Percentiles rank a stretch among this genome's conserved stretches.
phyloP scores from a whole-genome alignment of 2,113 vertebrate genomes.

The Manacus vitellinus region DNA sequence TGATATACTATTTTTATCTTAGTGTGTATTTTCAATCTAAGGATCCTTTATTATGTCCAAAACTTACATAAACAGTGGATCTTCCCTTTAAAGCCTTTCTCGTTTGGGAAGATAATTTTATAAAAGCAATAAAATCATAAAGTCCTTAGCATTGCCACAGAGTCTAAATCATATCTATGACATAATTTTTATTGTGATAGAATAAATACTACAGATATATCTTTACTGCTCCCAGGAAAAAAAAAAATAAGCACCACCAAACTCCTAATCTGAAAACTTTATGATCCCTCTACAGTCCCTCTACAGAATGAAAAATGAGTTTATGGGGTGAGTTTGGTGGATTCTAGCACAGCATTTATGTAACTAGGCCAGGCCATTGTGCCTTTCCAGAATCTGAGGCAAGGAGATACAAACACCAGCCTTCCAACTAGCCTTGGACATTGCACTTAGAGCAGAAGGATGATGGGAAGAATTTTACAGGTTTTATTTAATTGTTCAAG shows the following conservation, averaged over 20 bases:
- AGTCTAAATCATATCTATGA: not conserved
- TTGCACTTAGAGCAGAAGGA: not conserved
- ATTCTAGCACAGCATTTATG: not conserved
- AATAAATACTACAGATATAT: not conserved
- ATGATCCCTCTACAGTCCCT: fast-evolving
- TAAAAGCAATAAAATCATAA: not conserved
- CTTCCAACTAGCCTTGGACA: not conserved
- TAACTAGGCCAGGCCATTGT: not conserved
- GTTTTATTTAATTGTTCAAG: not conserved
- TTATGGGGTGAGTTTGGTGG: not conserved
- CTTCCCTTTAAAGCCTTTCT: not conserved
- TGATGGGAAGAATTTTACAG: not conserved
- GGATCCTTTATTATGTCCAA: not conserved
- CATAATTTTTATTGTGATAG: not conserved
- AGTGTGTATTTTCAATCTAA: not conserved
- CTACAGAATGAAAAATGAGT: not conserved
- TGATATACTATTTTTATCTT: not conserved
- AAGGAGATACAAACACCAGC: not conserved
- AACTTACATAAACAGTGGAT: not conserved
- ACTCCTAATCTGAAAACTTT: not conserved
- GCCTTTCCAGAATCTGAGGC: not conserved
- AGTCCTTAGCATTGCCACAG: not conserved
- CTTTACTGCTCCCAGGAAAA: not conserved
- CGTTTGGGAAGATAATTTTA: not conserved
- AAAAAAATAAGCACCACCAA: not conserved